A percentile compares a stretch with the other conserved stretches of the same genome.
Evolutionary conservation across 2,888 invertebrate species (phyloP).

Genomic region (Siphlonurus alternatus): DNA sequence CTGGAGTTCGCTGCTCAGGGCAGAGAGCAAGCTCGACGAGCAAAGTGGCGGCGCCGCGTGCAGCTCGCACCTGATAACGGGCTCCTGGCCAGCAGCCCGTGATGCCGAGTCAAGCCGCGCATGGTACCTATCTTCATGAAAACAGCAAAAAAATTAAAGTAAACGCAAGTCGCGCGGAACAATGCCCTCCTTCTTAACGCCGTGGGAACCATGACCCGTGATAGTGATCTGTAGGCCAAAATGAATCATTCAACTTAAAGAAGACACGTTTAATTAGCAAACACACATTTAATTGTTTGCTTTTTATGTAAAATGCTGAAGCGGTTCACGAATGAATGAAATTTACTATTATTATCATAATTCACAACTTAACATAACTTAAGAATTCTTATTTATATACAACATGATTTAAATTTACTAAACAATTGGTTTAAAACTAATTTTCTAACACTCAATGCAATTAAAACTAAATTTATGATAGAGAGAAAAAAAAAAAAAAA

Average conservation of each 20-base stretch:
- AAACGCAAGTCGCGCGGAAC: not conserved
- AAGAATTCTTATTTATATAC: no score
- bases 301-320: no score
- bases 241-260: not conserved
- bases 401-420: no score
- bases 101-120: not conserved
- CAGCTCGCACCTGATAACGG: not conserved
- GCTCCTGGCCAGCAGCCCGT: not conserved
- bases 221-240: not conserved
- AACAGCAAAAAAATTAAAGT: not conserved
- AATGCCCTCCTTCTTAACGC: not conserved
- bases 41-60: not conserved
- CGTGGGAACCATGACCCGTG: not conserved
- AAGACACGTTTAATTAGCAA: no score
- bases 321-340: no score
- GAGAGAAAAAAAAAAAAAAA: no score
- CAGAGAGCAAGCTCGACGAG: not conserved
- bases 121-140: not conserved
- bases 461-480: no score
- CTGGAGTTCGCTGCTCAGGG: not conserved
- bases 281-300: no score
- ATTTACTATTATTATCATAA: no score
- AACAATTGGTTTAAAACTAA: no score
- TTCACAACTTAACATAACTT: no score
- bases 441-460: no score